Conservation (phyloP, 2,113 vertebrate species). For the Bombycilla garrulus region DNA sequence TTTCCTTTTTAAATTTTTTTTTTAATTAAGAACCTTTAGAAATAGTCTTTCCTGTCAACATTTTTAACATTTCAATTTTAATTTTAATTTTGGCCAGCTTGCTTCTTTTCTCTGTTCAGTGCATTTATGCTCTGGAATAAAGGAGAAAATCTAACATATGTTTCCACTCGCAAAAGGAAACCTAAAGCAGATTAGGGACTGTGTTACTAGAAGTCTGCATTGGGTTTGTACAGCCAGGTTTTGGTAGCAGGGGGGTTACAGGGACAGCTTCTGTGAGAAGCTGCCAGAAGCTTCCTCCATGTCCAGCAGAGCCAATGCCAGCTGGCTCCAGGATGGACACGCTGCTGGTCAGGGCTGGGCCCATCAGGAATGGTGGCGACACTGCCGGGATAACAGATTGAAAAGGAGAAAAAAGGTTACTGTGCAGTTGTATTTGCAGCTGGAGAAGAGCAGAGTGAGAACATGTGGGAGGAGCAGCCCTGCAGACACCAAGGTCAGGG, state of each 20-base stretch:
- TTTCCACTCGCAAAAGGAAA: neutral
- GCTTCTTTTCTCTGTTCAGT: neutral
- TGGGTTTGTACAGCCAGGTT: neutral
- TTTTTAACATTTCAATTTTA: neutral
- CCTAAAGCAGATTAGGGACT: neutral
- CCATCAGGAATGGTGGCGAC: neutral
- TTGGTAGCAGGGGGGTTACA: neutral
- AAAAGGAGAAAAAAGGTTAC: neutral
- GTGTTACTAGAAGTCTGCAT: neutral
- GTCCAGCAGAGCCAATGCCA: neutral
- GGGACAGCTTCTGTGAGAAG: neutral
- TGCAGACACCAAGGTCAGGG: neutral
- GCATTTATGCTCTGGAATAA: neutral
- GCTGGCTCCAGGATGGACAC: fast-evolving
- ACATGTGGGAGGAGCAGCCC: neutral
- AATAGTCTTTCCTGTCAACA: neutral
- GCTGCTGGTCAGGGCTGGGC: no score
- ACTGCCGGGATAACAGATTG: neutral
- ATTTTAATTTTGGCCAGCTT: neutral
- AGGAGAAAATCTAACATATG: neutral
- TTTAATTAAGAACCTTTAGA: neutral
- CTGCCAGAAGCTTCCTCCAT: neutral
- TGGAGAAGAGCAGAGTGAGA: neutral
- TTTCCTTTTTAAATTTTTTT: neutral
- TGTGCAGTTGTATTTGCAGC: fast-evolving